Evolutionary conservation across 2,113 vertebrate genomes (phyloP), one percentile per base, ranked within the genome.

Genomic region (Erpornis zantholeuca): DNA sequence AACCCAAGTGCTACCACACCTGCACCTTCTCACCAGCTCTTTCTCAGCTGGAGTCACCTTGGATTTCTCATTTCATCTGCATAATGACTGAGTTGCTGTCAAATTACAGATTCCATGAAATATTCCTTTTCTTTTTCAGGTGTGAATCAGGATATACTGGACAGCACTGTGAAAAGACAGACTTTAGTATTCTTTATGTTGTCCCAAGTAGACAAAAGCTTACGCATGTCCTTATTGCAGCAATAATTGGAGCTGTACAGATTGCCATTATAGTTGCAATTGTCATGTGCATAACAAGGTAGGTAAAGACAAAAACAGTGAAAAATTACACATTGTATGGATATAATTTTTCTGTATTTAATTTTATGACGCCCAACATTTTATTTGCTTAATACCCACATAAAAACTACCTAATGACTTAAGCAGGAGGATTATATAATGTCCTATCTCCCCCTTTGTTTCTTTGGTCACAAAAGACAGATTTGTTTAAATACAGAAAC

Each of bases 211-310:
- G 99, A 92, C 99, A 99, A 98, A 99, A 99, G 96, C 99, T 99
- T 52, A 99, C 99, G 20, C 99, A 99, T 70, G 99, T 99, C 94
- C 99, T 99, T 86, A 99, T 99, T 94, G 99, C 99, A 80, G 99
- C 99, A 94, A 99, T 99, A 97, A 99, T 99, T 88, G 99, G 99
- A 84, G 99, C 99, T 47, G 99, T 99, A 90, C 99, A 99, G 98
- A 99, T 99, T 49, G 99, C 99, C 97, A 98, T 99, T 96, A 99
- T 99, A 86, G 99, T 99, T 77, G 99, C 99, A 52, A 99, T 99
- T 97, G 99, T 99, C 97, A 99, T 99, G 99, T 99, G 99, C 97
- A 99, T 99, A 98, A 99, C 98, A 54, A 99, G 99, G 99, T 99
- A 96, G 45, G 98, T 96, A 86, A 86, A 92, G 27, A 33, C 53